A percentile compares a stretch with the other conserved stretches of the same genome.
These are phyloP conservation scores for Poeciliopsis turrubarensis DNA, from an alignment of 2,113 vertebrate species.

Conservation along the genomic window DNA sequence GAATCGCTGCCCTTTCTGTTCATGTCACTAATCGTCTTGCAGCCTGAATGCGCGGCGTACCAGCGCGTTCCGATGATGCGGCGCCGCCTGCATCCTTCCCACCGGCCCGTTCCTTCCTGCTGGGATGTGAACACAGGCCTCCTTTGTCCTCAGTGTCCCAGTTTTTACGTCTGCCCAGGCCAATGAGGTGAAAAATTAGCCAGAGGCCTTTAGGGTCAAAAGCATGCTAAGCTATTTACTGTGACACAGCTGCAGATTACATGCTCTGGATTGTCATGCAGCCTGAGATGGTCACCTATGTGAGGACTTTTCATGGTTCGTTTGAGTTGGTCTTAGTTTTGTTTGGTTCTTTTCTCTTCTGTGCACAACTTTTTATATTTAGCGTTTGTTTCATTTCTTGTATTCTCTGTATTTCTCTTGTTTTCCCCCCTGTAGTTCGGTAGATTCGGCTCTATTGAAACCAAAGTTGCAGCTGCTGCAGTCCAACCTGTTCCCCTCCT, in stretches of 20 bases:
- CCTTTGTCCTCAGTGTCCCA: conserved; percentile 62
- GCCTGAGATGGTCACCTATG: neutral
- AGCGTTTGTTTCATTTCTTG: neutral
- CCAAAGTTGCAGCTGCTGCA: no score
- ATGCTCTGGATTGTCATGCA: conserved; percentile 7
- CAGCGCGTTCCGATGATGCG: conserved; percentile 2
- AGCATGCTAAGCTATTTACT: conserved; percentile 49
- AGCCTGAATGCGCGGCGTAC: conserved; percentile 4
- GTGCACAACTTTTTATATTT: neutral
- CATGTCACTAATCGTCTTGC: conserved; percentile 23
- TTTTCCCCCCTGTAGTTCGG: no score
- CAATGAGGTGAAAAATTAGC: conserved; percentile 73
- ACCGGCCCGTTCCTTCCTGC: conserved; percentile 21
- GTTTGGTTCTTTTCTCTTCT: neutral
- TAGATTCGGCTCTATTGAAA: no score
- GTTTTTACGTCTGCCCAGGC: conserved; percentile 54
- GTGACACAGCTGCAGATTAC: conserved; percentile 35
- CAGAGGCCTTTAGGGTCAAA: conserved; percentile 55
- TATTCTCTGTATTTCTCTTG: no score
- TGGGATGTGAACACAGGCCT: conserved; percentile 38
- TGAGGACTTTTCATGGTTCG: neutral
- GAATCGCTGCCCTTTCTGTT: conserved; percentile 24
- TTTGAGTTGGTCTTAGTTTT: neutral
- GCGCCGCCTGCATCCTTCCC: conserved; percentile 2
- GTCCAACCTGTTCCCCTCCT: no score